Percentiles rank a stretch among this genome's conserved stretches.
Conservation (phyloP, 2,113 vertebrate genomes). For the Onychorhynchus coronatus region DNA sequence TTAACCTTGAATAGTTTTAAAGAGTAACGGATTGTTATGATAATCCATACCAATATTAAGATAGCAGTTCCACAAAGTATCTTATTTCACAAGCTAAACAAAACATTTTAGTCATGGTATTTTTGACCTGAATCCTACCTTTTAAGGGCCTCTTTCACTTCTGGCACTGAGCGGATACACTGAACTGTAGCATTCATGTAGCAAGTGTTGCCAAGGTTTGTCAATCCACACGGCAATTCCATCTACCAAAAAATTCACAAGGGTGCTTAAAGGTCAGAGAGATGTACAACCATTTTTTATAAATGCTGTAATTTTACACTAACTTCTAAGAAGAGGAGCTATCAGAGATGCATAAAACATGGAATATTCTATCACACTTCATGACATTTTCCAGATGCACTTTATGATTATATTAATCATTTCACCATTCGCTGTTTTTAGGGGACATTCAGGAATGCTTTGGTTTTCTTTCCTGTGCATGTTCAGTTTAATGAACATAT, state of each 20-base stretch:
- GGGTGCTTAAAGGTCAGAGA: neutral
- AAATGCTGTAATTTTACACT: neutral
- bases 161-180: conserved; percentile 97
- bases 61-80: neutral
- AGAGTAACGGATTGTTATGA: neutral
- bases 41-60: neutral
- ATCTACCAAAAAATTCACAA: conserved; percentile 77
- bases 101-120: neutral
- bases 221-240: conserved; percentile 96
- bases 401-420: neutral
- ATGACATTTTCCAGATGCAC: neutral
- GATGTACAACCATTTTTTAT: neutral
- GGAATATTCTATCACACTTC: neutral
- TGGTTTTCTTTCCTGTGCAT: neutral
- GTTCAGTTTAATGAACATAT: neutral
- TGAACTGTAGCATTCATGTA: conserved; percentile 99
- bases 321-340: neutral
- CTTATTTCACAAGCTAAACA: neutral
- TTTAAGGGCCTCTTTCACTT: conserved; percentile 92
- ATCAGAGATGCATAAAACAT: neutral
- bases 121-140: conserved; percentile 74
- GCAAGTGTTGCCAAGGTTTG: conserved; percentile 97
- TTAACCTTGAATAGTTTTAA: neutral
- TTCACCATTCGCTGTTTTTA: neutral
- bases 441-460: neutral